A percentile compares a stretch with the other conserved stretches of the same genome.
phyloP scores from a whole-genome alignment of 2,113 vertebrate genomes.

The Trinectes maculatus region DNA sequence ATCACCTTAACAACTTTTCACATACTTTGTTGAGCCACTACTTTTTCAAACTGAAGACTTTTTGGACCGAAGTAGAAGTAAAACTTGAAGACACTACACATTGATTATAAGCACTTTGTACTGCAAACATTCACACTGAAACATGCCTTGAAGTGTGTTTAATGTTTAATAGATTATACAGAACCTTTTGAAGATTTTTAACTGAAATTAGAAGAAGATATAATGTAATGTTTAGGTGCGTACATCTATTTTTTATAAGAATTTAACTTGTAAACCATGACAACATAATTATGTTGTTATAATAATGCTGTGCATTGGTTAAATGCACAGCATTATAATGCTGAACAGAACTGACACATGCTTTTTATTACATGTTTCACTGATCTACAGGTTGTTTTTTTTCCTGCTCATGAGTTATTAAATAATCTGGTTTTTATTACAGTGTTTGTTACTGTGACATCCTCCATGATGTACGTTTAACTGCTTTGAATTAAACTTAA shows the following conservation, averaged over 20 bases:
- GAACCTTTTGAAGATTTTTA: background rate
- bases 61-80: constrained; percentile 9
- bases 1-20: background rate
- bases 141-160: background rate
- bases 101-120: constrained; percentile 14
- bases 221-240: background rate
- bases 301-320: too few relatives aligned
- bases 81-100: constrained; percentile 19
- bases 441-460: background rate
- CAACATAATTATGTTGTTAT: too few relatives aligned
- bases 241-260: background rate
- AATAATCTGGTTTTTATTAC: background rate
- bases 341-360: too few relatives aligned
- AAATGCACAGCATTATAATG: background rate
- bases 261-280: too few relatives aligned
- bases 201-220: background rate
- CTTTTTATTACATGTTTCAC: background rate
- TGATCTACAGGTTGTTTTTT: background rate
- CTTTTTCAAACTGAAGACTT: background rate
- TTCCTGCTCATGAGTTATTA: background rate
- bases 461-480: too few relatives aligned
- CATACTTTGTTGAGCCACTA: background rate
- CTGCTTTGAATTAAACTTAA: background rate
- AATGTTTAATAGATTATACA: constrained; percentile 1
- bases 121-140: background rate